Conservation (phyloP, 2,797 vertebrate genomes). For the Hemitrygon akajei region DNA sequence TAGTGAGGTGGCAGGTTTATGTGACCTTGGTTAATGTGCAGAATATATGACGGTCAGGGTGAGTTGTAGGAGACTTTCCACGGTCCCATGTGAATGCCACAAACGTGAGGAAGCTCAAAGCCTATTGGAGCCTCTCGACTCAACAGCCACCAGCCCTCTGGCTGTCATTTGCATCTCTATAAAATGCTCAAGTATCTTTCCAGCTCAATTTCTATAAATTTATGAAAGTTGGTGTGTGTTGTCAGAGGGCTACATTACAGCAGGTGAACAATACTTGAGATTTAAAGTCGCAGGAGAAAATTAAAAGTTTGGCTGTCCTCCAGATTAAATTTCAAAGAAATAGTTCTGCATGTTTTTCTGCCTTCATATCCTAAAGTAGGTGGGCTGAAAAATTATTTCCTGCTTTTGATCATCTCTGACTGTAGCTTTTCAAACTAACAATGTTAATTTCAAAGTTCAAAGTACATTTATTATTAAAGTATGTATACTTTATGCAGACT, state of each 20-base stretch:
- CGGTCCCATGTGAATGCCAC: background rate
- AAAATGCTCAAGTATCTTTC: background rate
- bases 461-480: no score
- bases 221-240: background rate
- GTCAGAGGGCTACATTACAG: background rate
- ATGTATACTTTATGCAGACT: no score
- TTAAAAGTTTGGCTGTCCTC: background rate
- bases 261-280: background rate
- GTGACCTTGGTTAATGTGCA: conserved; percentile 6
- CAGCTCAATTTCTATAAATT: background rate
- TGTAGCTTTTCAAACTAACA: background rate
- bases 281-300: background rate
- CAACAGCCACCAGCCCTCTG: background rate
- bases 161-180: background rate
- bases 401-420: background rate
- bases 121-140: background rate
- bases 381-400: background rate
- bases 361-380: background rate
- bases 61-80: background rate
- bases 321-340: background rate
- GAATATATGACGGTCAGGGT: background rate
- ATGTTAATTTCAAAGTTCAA: background rate
- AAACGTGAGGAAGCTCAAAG: background rate
- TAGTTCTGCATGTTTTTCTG: background rate
- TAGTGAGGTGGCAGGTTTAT: background rate